Percentiles rank a stretch among this genome's conserved stretches.
phyloP scores from a whole-genome alignment of 2,797 vertebrate species.

The Enteromius treurensis region DNA sequence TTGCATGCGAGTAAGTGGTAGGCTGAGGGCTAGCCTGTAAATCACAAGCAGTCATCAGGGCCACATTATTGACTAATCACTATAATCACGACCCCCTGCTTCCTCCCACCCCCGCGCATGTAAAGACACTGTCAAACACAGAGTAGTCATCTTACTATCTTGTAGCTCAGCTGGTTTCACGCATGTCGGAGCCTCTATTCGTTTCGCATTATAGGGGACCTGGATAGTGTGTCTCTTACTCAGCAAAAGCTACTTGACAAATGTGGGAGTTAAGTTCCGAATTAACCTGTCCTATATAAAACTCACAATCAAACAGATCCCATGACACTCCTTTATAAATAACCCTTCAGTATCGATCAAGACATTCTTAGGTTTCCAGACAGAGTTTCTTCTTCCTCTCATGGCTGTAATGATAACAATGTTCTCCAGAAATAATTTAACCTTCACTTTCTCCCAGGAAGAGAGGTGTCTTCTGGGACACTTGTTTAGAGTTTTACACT shows the following conservation, averaged over 20 bases:
- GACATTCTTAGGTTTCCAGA: conserved; percentile 68
- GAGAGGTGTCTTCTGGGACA: not conserved
- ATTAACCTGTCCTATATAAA: conserved; percentile 60
- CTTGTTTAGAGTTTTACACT: not conserved
- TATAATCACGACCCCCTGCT: conserved; percentile 61
- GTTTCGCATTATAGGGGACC: conserved; percentile 3
- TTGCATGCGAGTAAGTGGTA: conserved; percentile 59
- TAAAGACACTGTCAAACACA: conserved; percentile 38
- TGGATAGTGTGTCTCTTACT: conserved; percentile 55
- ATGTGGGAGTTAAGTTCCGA: conserved; percentile 53
- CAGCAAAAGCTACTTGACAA: conserved; percentile 52
- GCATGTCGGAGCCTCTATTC: not conserved
- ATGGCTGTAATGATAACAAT: conserved; percentile 54
- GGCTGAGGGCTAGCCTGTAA: conserved; percentile 56
- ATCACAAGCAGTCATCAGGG: conserved; percentile 59
- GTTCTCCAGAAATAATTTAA: conserved; percentile 65
- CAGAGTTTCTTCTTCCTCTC: conserved; percentile 60
- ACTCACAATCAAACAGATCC: conserved; percentile 58
- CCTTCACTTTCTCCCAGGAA: conserved; percentile 48
- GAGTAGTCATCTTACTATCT: conserved; percentile 33
- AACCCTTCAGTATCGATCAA: conserved; percentile 70
- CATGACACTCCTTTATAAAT: conserved; percentile 70
- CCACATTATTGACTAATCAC: conserved; percentile 67
- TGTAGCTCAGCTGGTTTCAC: conserved; percentile 7
- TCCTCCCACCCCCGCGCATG: conserved; percentile 55